Evolutionary conservation across 2,888 invertebrate genomes (phyloP).

Genomic region (Pheosia tremula): DNA sequence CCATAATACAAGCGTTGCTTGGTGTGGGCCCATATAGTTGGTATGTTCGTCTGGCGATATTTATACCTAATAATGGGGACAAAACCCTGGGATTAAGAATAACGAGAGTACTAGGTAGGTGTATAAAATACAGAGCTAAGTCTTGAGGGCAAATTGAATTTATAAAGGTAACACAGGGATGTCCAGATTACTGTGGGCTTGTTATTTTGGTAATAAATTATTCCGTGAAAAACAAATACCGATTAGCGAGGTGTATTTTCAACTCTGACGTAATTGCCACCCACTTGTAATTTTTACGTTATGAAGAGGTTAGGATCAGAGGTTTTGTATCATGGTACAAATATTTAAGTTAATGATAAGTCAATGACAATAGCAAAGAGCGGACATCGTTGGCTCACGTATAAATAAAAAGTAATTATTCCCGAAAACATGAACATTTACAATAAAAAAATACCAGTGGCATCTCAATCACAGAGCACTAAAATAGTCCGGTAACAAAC

Average conservation of each 20-base stretch:
- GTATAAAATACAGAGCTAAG: background rate
- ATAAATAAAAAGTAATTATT: background rate
- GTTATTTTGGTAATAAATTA: slow-evolving; percentile 1
- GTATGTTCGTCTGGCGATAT: no score
- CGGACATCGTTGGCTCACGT: no score
- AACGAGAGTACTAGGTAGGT: slow-evolving; percentile 7
- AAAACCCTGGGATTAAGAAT: slow-evolving; percentile 1
- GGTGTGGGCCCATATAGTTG: no score
- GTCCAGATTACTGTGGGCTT: slow-evolving; percentile 4
- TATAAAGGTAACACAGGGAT: background rate
- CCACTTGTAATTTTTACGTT: no score
- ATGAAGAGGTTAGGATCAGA: no score
- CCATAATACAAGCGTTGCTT: no score
- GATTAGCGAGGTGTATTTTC: background rate
- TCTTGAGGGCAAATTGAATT: slow-evolving; percentile 6
- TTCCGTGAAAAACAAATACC: slow-evolving; percentile 1
- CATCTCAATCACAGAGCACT: slow-evolving; percentile 21
- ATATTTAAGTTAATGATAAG: no score
- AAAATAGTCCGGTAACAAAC: slow-evolving; percentile 30
- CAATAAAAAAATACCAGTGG: background rate
- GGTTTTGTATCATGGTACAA: no score
- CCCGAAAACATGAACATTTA: background rate
- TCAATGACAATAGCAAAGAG: no score
- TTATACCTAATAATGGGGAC: slow-evolving; percentile 4
- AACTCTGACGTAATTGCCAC: no score